These are phyloP conservation scores for Kryptolebias ocellatus DNA, from an alignment of 2,797 vertebrate species.

Conservation along the genomic window DNA sequence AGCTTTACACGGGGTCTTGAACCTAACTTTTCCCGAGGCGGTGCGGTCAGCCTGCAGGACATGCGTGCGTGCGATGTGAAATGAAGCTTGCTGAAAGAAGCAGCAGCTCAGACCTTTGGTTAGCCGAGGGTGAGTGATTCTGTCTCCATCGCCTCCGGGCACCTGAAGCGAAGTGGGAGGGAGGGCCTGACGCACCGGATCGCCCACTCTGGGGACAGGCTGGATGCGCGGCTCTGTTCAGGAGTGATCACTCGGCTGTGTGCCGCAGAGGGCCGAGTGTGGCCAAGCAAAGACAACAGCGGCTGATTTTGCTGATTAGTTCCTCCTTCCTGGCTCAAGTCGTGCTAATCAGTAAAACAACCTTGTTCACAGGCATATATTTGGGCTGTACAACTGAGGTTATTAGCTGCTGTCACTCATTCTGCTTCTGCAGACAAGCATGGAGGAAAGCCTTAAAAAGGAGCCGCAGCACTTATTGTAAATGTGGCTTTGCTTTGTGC, in stretches of 20 bases:
- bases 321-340: slow-evolving; percentile 51
- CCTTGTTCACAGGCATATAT: slow-evolving; percentile 45
- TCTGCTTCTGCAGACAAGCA: slow-evolving; percentile 14
- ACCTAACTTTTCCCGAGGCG: slow-evolving; percentile 16
- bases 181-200: slow-evolving; percentile 32
- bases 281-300: slow-evolving; percentile 63
- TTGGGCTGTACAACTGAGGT: slow-evolving; percentile 34
- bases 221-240: slow-evolving; percentile 47
- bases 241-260: slow-evolving; percentile 45
- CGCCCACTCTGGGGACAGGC: slow-evolving; percentile 48
- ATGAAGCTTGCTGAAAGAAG: slow-evolving; percentile 44
- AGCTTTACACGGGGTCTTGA: slow-evolving; percentile 27
- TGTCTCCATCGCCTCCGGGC: slow-evolving; percentile 42
- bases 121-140: slow-evolving; percentile 46
- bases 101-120: slow-evolving; percentile 37
- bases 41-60: slow-evolving; percentile 23
- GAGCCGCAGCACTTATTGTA: slow-evolving; percentile 12
- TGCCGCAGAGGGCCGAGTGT: slow-evolving; percentile 48
- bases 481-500: slow-evolving; percentile 35
- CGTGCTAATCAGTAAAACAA: slow-evolving; percentile 64
- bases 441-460: slow-evolving; percentile 17
- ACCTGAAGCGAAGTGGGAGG: slow-evolving; percentile 13
- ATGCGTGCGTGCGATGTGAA: slow-evolving; percentile 24
- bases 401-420: slow-evolving; percentile 47
- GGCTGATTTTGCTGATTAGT: slow-evolving; percentile 67